Conservation (phyloP, 2,113 vertebrate genomes). For the Erinaceus europaeus region DNA sequence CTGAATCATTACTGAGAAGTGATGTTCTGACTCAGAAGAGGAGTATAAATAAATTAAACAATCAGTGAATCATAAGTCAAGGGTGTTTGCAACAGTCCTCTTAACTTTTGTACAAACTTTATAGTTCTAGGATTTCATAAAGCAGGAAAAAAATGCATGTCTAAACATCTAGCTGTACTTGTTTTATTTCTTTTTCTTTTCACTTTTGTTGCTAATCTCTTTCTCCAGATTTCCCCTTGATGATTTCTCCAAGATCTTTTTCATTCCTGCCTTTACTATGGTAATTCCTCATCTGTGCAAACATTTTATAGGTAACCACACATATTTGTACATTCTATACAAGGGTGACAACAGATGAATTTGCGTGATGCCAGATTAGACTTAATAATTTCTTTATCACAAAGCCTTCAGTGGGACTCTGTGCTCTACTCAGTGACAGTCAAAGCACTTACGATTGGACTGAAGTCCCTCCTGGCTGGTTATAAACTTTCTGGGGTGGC, state of each 20-base stretch:
- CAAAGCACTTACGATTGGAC: neutral
- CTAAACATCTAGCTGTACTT: too few species aligned
- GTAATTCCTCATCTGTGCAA: neutral
- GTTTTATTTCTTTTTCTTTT: neutral
- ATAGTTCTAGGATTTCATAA: neutral
- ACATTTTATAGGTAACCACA: neutral
- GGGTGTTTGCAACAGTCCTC: fast-evolving
- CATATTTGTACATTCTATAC: neutral
- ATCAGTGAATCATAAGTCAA: neutral
- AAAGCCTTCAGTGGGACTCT: neutral
- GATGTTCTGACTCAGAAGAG: neutral
- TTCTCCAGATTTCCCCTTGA: neutral
- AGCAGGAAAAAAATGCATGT: too few species aligned
- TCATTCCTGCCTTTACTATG: too few species aligned
- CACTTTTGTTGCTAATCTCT: neutral
- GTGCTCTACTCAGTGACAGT: neutral
- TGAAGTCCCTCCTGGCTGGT: neutral
- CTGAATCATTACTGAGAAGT: neutral
- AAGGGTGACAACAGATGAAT: neutral
- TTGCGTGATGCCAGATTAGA: neutral
- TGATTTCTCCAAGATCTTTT: neutral
- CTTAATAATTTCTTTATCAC: neutral
- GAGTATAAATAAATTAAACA: neutral
- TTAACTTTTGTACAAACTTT: neutral
- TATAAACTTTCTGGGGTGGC: too few species aligned